Conservation (phyloP, 2,113 vertebrate species). For the Hypanus sabinus region DNA sequence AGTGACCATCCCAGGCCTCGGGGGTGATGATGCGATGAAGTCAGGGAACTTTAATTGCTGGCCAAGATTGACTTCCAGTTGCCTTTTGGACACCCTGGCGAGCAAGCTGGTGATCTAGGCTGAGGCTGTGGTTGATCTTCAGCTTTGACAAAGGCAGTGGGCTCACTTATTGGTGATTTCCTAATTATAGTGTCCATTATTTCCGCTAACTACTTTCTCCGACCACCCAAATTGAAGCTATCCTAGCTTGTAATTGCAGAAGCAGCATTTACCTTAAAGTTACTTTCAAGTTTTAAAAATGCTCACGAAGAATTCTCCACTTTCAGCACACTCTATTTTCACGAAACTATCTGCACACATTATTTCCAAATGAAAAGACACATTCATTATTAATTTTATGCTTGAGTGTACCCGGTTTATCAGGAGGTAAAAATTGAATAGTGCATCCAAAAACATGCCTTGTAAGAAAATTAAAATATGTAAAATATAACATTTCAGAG, state of each 20-base stretch:
- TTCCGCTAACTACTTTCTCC: not conserved
- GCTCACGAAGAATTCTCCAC: not conserved
- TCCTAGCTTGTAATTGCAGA: not conserved
- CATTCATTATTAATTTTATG: not conserved
- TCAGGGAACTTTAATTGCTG: too few relatives aligned
- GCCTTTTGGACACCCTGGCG: too few relatives aligned
- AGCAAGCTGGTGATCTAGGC: too few relatives aligned
- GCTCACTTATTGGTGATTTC: not conserved
- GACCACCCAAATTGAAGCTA: not conserved
- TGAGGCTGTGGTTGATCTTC: too few relatives aligned
- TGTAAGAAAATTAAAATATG: not conserved
- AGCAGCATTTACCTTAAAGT: not conserved
- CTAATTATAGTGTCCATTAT: not conserved
- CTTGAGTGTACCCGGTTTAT: not conserved
- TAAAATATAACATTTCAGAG: too few relatives aligned
- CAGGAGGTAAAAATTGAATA: not conserved
- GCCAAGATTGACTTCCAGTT: too few relatives aligned
- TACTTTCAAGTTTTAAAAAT: not conserved
- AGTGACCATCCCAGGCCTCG: too few relatives aligned
- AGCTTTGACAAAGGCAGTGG: too few relatives aligned
- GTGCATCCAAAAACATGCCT: not conserved
- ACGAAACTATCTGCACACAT: not conserved
- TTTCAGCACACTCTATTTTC: not conserved
- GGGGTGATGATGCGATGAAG: too few relatives aligned
- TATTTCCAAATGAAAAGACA: not conserved